These are phyloP conservation scores for Papilio protenor DNA, from an alignment of 2,888 invertebrate species.

Conservation along the genomic window DNA sequence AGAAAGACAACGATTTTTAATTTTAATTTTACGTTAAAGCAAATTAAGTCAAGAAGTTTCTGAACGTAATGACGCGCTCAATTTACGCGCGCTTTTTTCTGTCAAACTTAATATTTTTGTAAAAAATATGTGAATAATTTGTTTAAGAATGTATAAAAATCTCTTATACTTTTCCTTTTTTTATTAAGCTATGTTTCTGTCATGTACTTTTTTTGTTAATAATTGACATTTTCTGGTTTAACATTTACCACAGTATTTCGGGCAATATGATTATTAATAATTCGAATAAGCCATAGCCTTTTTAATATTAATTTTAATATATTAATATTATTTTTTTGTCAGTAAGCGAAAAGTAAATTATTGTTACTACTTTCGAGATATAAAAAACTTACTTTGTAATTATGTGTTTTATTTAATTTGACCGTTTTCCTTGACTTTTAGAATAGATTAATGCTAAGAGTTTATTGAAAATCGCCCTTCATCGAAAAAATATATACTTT, in stretches of 20 bases:
- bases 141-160: slow-evolving; percentile 38
- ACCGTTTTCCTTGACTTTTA: background rate
- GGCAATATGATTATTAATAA: slow-evolving; percentile 59
- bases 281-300: slow-evolving; percentile 73
- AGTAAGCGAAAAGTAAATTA: slow-evolving; percentile 78
- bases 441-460: too few relatives aligned
- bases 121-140: slow-evolving; percentile 27
- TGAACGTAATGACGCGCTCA: slow-evolving; percentile 10
- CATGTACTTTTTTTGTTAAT: slow-evolving; percentile 44
- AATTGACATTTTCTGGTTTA: slow-evolving; percentile 47
- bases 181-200: slow-evolving; percentile 7
- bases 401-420: slow-evolving; percentile 58
- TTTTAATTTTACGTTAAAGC: slow-evolving; percentile 44
- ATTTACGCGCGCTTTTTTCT: slow-evolving; percentile 25
- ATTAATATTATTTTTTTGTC: slow-evolving; percentile 62
- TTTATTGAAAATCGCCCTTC: too few relatives aligned
- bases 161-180: background rate
- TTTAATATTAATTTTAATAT: slow-evolving; percentile 67
- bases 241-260: slow-evolving; percentile 70
- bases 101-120: slow-evolving; percentile 28
- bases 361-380: slow-evolving; percentile 79
- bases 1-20: slow-evolving; percentile 47
- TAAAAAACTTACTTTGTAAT: slow-evolving; percentile 80
- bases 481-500: too few relatives aligned
- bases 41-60: background rate